phyloP scores from a whole-genome alignment of 2,888 invertebrate genomes.

The Hirtodrosophila histrioides region DNA sequence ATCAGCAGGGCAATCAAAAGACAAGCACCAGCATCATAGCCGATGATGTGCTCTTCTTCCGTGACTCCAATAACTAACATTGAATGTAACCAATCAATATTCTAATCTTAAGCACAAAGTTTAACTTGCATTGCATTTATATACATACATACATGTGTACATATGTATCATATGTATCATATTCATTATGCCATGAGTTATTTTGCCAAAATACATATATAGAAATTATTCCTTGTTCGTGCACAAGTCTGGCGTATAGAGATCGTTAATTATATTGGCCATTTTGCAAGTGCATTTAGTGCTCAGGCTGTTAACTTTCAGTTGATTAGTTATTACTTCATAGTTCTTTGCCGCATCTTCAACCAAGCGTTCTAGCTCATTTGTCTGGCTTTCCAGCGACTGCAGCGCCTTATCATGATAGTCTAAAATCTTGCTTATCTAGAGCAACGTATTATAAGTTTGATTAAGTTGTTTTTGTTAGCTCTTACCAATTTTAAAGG shows the following conservation, averaged over 20 bases:
- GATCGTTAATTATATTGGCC: conserved; percentile 1
- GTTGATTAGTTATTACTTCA: conserved; percentile 3
- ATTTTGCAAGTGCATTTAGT: conserved; percentile 14
- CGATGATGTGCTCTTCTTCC: conserved; percentile 94
- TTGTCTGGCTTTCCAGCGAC: conserved; percentile 36
- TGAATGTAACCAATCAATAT: conserved; percentile 18
- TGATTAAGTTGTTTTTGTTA: accelerated
- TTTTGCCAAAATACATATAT: conserved; percentile 3
- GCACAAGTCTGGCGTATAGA: not conserved
- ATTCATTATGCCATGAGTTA: conserved; percentile 22
- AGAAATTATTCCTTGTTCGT: not conserved
- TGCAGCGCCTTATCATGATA: conserved; percentile 35
- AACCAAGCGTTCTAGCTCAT: conserved; percentile 15
- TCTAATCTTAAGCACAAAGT: conserved; percentile 61
- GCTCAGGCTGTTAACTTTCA: conserved; percentile 2
- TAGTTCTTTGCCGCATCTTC: conserved; percentile 4
- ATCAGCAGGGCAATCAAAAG: conserved; percentile 89
- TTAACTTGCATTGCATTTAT: conserved; percentile 61
- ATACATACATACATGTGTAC: conserved; percentile 9
- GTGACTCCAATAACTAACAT: conserved; percentile 81
- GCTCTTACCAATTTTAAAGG: conserved; percentile 35
- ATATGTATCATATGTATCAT: conserved; percentile 45
- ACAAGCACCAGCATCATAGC: conserved; percentile 93
- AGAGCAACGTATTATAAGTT: not conserved
- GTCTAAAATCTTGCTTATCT: conserved; percentile 48